phyloP scores from a whole-genome alignment of 2,888 invertebrate species.

The Chrysodeixis includens region DNA sequence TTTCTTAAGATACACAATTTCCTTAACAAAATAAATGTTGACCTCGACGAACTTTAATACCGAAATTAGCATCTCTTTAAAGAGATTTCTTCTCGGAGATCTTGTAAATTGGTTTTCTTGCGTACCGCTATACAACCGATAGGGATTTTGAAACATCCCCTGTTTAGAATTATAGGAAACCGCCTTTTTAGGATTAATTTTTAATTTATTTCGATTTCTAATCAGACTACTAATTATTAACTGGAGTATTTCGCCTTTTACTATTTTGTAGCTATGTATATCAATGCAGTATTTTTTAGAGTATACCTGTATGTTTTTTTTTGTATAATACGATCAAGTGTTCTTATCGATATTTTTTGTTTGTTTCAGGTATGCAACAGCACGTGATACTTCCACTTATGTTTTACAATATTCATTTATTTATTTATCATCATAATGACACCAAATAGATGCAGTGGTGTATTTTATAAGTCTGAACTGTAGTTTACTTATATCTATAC shows the following conservation, averaged over 20 bases:
- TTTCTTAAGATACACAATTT: neutral
- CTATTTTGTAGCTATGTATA: too few species aligned
- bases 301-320: too few species aligned
- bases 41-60: neutral
- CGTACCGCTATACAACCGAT: neutral
- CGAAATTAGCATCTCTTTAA: constrained; percentile 12
- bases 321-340: neutral
- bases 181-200: neutral
- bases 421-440: too few species aligned
- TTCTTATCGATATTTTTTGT: neutral
- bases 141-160: neutral
- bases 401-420: too few species aligned
- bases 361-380: neutral
- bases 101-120: constrained; percentile 2
- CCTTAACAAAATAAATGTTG: neutral
- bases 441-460: too few species aligned
- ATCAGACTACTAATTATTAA: too few species aligned
- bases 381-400: neutral
- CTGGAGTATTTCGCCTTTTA: too few species aligned
- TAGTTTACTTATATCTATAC: too few species aligned
- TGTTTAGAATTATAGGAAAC: neutral
- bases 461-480: too few species aligned
- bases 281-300: too few species aligned
- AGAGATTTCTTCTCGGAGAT: constrained; percentile 1
- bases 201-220: neutral